These are phyloP conservation scores for Diceros bicornis DNA, from an alignment of 2,797 vertebrate species.

Conservation along the genomic window DNA sequence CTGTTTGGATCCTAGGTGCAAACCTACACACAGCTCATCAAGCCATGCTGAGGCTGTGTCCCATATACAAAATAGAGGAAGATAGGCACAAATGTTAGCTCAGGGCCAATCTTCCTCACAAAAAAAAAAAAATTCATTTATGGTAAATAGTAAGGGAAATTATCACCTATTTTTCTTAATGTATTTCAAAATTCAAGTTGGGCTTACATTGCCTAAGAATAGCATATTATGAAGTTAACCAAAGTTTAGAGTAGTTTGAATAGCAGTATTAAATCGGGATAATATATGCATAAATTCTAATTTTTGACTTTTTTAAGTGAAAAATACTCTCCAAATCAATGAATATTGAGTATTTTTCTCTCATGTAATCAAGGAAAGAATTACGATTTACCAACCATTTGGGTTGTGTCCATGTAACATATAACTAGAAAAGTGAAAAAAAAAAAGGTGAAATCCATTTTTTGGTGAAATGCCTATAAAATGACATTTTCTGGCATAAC, in stretches of 20 bases:
- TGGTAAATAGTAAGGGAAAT: background rate
- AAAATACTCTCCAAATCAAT: background rate
- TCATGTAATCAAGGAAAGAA: background rate
- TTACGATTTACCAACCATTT: background rate
- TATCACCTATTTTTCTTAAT: background rate
- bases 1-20: no score
- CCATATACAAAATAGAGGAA: no score
- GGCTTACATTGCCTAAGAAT: no score
- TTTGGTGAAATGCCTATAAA: background rate
- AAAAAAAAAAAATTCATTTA: background rate
- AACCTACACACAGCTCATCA: no score
- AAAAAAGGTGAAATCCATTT: background rate
- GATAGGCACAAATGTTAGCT: no score
- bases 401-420: background rate
- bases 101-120: no score
- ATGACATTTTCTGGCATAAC: background rate
- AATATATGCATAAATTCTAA: background rate
- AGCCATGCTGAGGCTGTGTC: no score
- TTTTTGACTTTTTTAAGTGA: background rate
- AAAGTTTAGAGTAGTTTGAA: no score
- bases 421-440: background rate
- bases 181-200: background rate
- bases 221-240: no score
- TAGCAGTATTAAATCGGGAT: background rate
- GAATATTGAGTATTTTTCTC: background rate